A percentile compares a stretch with the other conserved stretches of the same genome.
These are phyloP conservation scores for Noctuana brunneofusca DNA, from an alignment of 2,888 invertebrate genomes.

Conservation along the genomic window DNA sequence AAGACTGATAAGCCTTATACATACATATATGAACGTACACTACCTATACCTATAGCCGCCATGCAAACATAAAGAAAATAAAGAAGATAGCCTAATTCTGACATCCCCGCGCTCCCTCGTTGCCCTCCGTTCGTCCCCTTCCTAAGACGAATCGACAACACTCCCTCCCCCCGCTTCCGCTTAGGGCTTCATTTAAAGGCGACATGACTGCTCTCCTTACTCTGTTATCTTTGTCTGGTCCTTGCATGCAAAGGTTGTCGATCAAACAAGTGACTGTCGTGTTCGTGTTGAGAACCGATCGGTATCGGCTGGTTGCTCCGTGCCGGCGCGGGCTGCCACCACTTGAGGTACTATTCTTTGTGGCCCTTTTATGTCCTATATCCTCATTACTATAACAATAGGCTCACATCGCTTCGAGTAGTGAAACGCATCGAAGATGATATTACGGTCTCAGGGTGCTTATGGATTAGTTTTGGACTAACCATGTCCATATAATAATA, in stretches of 20 bases:
- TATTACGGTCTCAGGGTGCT: neutral
- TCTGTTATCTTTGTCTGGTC: neutral
- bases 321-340: constrained; percentile 53
- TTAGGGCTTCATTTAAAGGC: neutral
- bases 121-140: too few species aligned
- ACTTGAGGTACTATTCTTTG: constrained; percentile 10
- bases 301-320: constrained; percentile 48
- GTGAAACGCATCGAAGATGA: neutral
- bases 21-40: too few species aligned
- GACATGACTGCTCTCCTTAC: neutral
- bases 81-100: too few species aligned
- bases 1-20: too few species aligned
- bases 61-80: too few species aligned
- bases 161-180: too few species aligned
- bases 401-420: neutral
- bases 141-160: too few species aligned
- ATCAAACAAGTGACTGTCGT: constrained; percentile 46
- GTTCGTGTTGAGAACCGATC: constrained; percentile 45
- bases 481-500: too few species aligned
- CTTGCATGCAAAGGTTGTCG: constrained; percentile 39
- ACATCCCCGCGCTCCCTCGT: too few species aligned
- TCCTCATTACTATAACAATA: constrained; percentile 1
- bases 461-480: neutral
- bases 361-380: constrained; percentile 20
- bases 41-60: too few species aligned